Evolutionary conservation across 2,797 vertebrate genomes (phyloP).

Genomic region (Mus caroli): DNA sequence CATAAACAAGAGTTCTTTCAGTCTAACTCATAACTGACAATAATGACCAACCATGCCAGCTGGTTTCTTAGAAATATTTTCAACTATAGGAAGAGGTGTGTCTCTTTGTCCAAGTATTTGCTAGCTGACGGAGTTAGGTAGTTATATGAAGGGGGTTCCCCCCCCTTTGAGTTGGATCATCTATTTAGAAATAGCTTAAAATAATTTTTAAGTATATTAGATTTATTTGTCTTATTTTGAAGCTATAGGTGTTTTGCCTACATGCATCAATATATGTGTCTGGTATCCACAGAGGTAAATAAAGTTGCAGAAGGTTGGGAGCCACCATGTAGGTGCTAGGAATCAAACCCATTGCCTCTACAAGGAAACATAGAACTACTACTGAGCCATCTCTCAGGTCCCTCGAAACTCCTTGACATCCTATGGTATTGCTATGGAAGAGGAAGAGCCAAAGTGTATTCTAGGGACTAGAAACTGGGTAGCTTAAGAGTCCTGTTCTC

Average conservation of each 20-base stretch:
- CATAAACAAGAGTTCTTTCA: conserved; percentile 23
- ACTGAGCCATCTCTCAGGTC: not conserved
- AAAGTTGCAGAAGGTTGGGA: not conserved
- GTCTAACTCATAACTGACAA: not conserved
- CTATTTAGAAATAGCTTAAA: not conserved
- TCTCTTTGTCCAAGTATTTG: not conserved
- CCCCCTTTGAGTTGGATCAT: not conserved
- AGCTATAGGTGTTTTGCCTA: not conserved
- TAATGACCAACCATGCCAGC: not conserved
- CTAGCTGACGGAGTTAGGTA: not conserved
- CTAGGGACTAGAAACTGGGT: not conserved
- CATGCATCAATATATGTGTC: not conserved
- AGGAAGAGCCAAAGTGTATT: not conserved
- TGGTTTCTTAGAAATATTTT: conserved; percentile 10
- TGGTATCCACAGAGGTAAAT: not conserved
- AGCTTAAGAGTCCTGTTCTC: conserved; percentile 30
- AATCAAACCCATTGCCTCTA: not conserved
- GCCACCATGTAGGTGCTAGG: not conserved
- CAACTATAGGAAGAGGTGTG: not conserved
- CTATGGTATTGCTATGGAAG: not conserved
- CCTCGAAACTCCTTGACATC: conserved; percentile 28
- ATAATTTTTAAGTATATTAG: not conserved
- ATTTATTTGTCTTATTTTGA: not conserved
- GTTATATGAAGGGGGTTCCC: conserved; percentile 23
- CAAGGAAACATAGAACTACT: not conserved